Evolutionary conservation across 2,113 vertebrate genomes (phyloP).

Genomic region (Apaloderma vittatum): DNA sequence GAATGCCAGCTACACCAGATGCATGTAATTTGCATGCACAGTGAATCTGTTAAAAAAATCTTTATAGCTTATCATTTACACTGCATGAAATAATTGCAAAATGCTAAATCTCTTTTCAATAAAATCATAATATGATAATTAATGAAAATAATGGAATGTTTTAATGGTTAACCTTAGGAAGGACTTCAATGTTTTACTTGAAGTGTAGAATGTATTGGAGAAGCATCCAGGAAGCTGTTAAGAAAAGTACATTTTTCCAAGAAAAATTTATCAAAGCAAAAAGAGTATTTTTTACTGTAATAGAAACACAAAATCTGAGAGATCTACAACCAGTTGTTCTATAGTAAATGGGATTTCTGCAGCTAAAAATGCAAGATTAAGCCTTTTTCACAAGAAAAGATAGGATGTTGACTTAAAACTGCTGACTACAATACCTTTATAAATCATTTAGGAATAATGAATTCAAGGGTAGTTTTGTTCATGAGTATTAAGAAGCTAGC

Average conservation of each 20-base stretch:
- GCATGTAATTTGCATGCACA: not conserved
- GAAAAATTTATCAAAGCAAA: not conserved
- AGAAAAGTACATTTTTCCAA: not conserved
- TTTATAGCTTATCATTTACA: not conserved
- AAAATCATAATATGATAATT: not conserved
- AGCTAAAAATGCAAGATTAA: not conserved
- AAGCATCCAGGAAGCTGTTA: not conserved
- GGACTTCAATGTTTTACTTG: too few species aligned
- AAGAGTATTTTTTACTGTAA: not conserved
- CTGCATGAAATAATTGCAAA: not conserved
- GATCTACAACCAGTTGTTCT: not conserved
- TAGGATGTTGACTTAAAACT: not conserved
- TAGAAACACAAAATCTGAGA: not conserved
- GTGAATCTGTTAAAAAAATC: not conserved
- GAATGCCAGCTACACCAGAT: not conserved
- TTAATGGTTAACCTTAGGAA: too few species aligned
- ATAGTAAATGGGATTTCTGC: not conserved
- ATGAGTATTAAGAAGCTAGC: not conserved
- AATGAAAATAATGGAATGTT: not conserved
- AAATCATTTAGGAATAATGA: not conserved
- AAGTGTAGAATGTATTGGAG: not conserved
- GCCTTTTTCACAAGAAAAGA: not conserved
- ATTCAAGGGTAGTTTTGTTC: not conserved
- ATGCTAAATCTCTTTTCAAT: not conserved
- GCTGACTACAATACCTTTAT: not conserved